These are phyloP conservation scores for Drosophila aff. DNA, from an alignment of 1,140 invertebrate species.

Conservation along the genomic window DNA sequence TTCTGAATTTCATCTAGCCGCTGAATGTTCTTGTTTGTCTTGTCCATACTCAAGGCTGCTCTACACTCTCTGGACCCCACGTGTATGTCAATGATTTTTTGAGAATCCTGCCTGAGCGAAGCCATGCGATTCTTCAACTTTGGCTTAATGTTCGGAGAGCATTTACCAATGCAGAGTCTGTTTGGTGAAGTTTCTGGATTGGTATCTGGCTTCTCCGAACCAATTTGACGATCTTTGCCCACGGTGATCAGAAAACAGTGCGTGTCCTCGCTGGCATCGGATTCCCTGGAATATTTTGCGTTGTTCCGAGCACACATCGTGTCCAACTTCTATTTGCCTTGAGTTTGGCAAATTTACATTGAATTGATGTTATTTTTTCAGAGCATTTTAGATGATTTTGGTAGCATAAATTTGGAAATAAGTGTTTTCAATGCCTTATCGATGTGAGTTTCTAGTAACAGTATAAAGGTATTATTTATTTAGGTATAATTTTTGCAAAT, in stretches of 20 bases:
- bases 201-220: background rate
- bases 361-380: background rate
- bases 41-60: background rate
- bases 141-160: background rate
- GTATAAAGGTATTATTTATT: background rate
- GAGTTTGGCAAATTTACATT: background rate
- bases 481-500: background rate
- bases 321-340: background rate
- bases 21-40: background rate
- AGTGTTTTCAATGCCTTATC: background rate
- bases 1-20: constrained; percentile 5
- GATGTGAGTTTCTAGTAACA: background rate
- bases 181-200: background rate
- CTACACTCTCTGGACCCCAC: background rate
- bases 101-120: constrained; percentile 33
- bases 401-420: background rate
- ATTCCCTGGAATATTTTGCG: background rate
- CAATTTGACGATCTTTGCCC: constrained; percentile 33
- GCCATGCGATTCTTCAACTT: constrained; percentile 29
- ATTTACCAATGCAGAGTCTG: background rate
- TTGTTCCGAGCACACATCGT: constrained; percentile 5
- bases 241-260: constrained; percentile 48
- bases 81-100: background rate
- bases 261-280: constrained; percentile 4
- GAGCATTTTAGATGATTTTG: constrained; percentile 3